Base-by-base conservation (phyloP, 92 coral and sea anemone genomes). In the Heteractis magnifica region DNA sequence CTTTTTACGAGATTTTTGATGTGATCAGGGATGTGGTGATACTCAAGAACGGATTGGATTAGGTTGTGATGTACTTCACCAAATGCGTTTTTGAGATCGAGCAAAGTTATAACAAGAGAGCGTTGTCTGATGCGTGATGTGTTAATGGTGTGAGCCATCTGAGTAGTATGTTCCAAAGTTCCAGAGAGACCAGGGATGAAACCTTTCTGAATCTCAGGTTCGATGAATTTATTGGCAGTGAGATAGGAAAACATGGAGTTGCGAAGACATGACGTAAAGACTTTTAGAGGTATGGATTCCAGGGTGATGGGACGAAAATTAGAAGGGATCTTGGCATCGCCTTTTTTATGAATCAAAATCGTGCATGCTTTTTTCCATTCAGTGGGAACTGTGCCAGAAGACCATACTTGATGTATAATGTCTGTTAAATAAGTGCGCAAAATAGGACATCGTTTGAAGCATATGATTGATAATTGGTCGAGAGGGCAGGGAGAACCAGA, bases 51-150 rank as follows among this genome's bases (percentile, higher is more conserved):
- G 11, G 79, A 51, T 70, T 79, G 86, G 50, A 86, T 79, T 55
- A 86, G 77, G 82, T 87, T 83, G 58, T 84, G 88, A 78, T 84
- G 88, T 4, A 84, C 84, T 79, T 84, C 88, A 16, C 87, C 87
- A 76, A 86, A 86, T 8, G 89, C 89, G 62, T 86, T 86, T 64
- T 84, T 84, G n/a, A 87, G 77, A 64, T 87, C 90, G 5, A 87
- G 76, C 44, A 83, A 48, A 19, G 90, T 82, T 49, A 62, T 79
- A 3, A 82, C 78, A 49, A 75, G 73, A 4, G 90, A 87, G 51
- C 83, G 81, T 65, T 72, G 90, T 82, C 56, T 82, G 50, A 51
- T 82, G 60, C 76, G 71, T 16, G 85, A 80, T 76, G 34, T 74
- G 78, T 76, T 81, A 20, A 56, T 78, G 19, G 77, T 65, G 82